These are phyloP conservation scores for Tetragnatha versicolor DNA, from an alignment of 1,140 invertebrate species.

Conservation along the genomic window DNA sequence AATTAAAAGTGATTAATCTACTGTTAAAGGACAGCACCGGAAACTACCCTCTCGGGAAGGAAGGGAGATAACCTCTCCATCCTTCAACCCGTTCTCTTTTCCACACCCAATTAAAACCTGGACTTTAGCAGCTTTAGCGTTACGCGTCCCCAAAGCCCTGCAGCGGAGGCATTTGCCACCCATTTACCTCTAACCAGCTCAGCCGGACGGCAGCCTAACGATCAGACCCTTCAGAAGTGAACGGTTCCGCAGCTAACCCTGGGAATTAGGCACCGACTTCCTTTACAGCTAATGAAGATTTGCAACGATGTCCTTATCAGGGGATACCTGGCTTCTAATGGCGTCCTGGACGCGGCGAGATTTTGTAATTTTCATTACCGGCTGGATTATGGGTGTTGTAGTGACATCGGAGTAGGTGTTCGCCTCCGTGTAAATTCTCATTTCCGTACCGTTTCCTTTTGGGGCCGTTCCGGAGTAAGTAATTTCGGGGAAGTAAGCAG, in stretches of 20 bases:
- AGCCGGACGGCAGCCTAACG: conserved; percentile 10
- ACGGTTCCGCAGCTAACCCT: conserved; percentile 13
- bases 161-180: too few species aligned
- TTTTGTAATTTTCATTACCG: conserved; percentile 40
- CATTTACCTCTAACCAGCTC: conserved; percentile 20
- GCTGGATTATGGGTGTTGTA: not conserved
- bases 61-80: too few species aligned
- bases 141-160: not conserved
- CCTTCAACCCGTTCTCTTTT: too few species aligned
- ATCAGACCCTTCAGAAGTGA: not conserved
- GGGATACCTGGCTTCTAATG: conserved; percentile 6
- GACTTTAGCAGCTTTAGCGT: not conserved
- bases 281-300: conserved; percentile 38
- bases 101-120: not conserved
- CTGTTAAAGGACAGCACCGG: too few species aligned
- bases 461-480: too few species aligned
- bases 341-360: not conserved
- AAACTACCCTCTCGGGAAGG: too few species aligned
- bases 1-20: too few species aligned
- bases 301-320: conserved; percentile 31
- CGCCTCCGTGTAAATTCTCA: too few species aligned
- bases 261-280: conserved; percentile 12
- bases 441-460: too few species aligned
- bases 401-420: too few species aligned
- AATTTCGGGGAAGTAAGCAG: too few species aligned